Base-by-base conservation (phyloP, 2,113 vertebrate genomes). In the Lontra canadensis region DNA sequence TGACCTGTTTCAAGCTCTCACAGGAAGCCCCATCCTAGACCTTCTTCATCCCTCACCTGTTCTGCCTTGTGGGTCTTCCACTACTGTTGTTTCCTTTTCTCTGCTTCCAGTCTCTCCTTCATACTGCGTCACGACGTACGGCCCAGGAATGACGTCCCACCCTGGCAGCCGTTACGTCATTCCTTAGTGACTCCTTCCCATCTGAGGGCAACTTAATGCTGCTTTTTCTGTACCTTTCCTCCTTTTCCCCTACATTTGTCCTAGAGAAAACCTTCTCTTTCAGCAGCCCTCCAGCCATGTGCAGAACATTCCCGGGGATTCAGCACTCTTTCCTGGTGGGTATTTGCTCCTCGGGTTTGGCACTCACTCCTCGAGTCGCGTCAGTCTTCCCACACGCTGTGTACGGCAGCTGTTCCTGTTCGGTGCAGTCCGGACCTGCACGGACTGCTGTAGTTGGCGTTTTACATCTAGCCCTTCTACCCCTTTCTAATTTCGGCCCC, bases 1-100 rank as follows among this genome's bases (percentile, higher is more conserved):
- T 76, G 78, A 67, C 90, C 78, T 42, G 25, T 34, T 49, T 20
- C 18, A 29, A 76, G 39, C 88, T 92, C 90, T 92, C 44, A 59
- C 26, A 39, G 17, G 39, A 73, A 7, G 79, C 36, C 39, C 57
- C 25, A 52, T 52, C 49, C 63, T 67, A 42, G 20, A 18, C 74
- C 42, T 52, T 57, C 42, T 79, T 71, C 36, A 36, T 25, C 59
- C 63, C 80, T 31, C 1, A 52, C 42, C 55, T 82, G 29, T n/a
- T 80, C 74, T 95, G 29, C 59, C 13, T 31, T 8, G 4, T 39
- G 23, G 83, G 20, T 59, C 61, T 18, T 57, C 86, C 15, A 13
- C 36, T 21, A 2, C 39, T 49, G 8, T 47, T 47, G 11, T 42
- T 36, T 78, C 65, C 67, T 67, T 47, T 61, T 15, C 89, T 92